Base-by-base conservation (phyloP, 2,888 invertebrate species). In the Cyrtodaria siliqua region DNA sequence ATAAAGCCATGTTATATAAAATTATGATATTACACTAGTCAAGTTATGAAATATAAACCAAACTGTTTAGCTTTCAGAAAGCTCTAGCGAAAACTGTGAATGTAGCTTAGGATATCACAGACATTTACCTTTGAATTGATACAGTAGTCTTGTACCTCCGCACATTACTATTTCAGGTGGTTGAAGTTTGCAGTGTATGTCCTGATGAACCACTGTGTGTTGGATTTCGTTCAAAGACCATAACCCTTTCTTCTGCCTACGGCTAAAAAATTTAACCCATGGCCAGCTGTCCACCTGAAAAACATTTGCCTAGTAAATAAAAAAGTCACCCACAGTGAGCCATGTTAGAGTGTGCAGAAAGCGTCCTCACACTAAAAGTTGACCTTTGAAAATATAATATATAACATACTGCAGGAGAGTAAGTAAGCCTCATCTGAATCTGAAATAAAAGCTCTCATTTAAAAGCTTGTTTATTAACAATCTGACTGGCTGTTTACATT, bases 81-180 rank as follows among this genome's bases (percentile, higher is more conserved):
- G 33, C 33, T 33, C 33, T 33, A 33, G 33, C 33, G 33, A 33
- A 33, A 33, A 12, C 33, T 33, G 33, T 33, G 33, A 33, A 33
- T 33, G 33, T 33, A 33, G 33, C 33, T 8, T 12, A 33, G 33
- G 33, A 33, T 33, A 33, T 33, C 33, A n/a, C n/a, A 33, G 33
- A 33, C 33, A 33, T 33, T 33, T 33, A 33, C 33, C 56, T 26
- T 56, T 29, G 47, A 66, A 66, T 26, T 56, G 55, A 56, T 66
- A 66, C 52, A 55, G 64, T n/a, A 66, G 55, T 47, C 64, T 18
- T 56, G 64, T 33, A 33, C 33, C 40, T 66, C 64, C 64, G 44
- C 55, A 55, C 64, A 56, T 56, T 42, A 29, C 27, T 8, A 56
- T 56, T 16, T 66, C 64, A 26, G 64, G 64, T 42, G 64, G 64